These are phyloP conservation scores for Miltochrista miniata DNA, from an alignment of 2,888 invertebrate genomes.

Conservation along the genomic window DNA sequence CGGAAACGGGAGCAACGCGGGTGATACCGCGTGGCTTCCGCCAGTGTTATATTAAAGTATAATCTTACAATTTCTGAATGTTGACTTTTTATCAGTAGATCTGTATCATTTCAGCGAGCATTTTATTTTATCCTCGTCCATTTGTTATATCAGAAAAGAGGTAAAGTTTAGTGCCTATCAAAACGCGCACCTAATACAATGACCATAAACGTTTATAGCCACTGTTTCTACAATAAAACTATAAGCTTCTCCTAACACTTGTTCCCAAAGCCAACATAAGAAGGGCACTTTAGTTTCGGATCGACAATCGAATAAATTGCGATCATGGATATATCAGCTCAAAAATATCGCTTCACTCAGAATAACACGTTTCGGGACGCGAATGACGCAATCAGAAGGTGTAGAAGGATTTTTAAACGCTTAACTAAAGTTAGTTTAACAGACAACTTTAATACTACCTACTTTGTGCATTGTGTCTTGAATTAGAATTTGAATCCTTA, in stretches of 20 bases:
- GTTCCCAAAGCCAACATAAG: slow-evolving; percentile 8
- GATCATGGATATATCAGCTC: slow-evolving; percentile 25
- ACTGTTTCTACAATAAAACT: slow-evolving; percentile 2
- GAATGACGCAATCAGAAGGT: slow-evolving; percentile 14
- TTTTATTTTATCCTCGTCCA: too few relatives aligned
- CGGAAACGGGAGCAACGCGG: too few relatives aligned
- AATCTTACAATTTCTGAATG: too few relatives aligned
- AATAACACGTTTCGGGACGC: slow-evolving; percentile 28
- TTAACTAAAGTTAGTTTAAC: too few relatives aligned
- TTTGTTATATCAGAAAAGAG: too few relatives aligned
- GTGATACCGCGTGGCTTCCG: too few relatives aligned
- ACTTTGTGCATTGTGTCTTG: neutral
- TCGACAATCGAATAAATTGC: slow-evolving; percentile 29
- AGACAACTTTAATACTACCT: too few relatives aligned
- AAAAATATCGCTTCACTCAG: slow-evolving; percentile 26
- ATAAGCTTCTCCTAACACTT: slow-evolving; percentile 8
- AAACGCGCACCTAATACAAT: neutral
- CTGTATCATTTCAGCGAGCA: too few relatives aligned
- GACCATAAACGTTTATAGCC: slow-evolving; percentile 8
- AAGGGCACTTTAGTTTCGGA: slow-evolving; percentile 16
- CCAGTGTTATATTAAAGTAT: too few relatives aligned
- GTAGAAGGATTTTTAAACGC: neutral
- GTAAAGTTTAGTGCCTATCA: neutral
- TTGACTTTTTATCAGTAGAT: too few relatives aligned
- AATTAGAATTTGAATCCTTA: slow-evolving; percentile 19